phyloP scores from a whole-genome alignment of 1,140 invertebrate species.

The Plodia interpunctella region DNA sequence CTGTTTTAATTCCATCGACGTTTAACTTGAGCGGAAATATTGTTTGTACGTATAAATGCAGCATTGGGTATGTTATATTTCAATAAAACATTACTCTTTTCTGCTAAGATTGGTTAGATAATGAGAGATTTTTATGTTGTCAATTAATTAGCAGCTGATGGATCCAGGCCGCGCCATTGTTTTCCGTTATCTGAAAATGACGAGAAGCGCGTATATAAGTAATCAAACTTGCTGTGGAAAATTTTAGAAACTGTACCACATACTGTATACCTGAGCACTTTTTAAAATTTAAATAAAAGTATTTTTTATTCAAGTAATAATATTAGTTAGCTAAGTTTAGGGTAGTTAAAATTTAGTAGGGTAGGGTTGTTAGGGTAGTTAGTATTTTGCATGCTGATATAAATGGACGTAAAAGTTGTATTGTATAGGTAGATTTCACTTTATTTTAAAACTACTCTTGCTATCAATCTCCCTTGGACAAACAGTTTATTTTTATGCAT shows the following conservation, averaged over 20 bases:
- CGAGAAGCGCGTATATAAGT: background rate
- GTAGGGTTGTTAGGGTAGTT: no score
- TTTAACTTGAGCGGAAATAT: background rate
- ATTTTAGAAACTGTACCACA: background rate
- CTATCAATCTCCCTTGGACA: no score
- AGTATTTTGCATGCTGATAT: no score
- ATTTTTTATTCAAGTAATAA: no score
- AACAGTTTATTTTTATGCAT: no score
- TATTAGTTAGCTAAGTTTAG: no score
- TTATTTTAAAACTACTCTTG: no score
- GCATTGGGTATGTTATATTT: background rate
- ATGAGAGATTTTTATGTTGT: constrained; percentile 6
- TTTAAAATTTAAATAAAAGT: no score
- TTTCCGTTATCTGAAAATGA: background rate
- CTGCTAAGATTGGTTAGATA: background rate
- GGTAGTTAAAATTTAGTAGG: no score
- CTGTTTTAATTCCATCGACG: background rate
- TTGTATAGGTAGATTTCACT: no score
- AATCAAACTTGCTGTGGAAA: background rate
- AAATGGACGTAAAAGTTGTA: no score
- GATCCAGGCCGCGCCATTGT: constrained; percentile 10
- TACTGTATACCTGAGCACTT: no score
- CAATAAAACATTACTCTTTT: background rate
- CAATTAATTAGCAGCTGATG: constrained; percentile 13
- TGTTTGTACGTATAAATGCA: background rate